Evolutionary conservation across 2,797 vertebrate species (phyloP), one percentile per base, ranked within the genome.

Genomic region (Chaunax sp.): DNA sequence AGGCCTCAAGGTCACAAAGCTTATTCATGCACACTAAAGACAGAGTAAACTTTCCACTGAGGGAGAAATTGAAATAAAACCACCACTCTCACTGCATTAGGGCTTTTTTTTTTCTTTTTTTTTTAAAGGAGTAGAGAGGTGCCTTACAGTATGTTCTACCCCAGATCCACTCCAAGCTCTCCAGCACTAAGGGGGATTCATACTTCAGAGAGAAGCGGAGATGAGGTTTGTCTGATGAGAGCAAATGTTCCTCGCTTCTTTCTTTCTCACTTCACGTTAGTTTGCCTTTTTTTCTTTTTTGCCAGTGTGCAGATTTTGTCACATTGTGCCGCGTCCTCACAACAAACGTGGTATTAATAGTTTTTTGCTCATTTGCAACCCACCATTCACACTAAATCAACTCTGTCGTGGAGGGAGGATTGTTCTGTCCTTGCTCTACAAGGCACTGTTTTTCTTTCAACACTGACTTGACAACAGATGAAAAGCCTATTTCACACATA

Each of bases 1-100:
- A 62, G 70, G 50, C 72, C 57, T 68, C 69, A 52, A 73, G 83
- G 80, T 86, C 49, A 53, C 9, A 10, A 46, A 55, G 63, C 52
- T 19, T 64, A 43, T 88, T 83, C 68, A 72, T 54, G 52, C 64
- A 45, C 62, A 49, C 44, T 64, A 63, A 82, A 53, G 64, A 53
- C 63, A 77, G 65, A 73, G 66, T 71, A 67, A 85, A 89, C 78
- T 72, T 86, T 80, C 57, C 67, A 72, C 72, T 80, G 60, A 55
- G 65, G 67, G 52, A 54, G 35, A 72, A 85, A 82, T 62, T 73
- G 49, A 61, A 81, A 82, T 76, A 69, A 77, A 79, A 72, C 18
- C 52, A n/a, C 35, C 64, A 43, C 60, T 66, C 64, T 73, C 43
- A 20, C 4, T 6, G 28, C 44, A 49, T 78, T 69, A 65, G 45